A percentile compares a stretch with the other conserved stretches of the same genome.
phyloP scores from a whole-genome alignment of 2,797 vertebrate species.

The Siniperca undulata region DNA sequence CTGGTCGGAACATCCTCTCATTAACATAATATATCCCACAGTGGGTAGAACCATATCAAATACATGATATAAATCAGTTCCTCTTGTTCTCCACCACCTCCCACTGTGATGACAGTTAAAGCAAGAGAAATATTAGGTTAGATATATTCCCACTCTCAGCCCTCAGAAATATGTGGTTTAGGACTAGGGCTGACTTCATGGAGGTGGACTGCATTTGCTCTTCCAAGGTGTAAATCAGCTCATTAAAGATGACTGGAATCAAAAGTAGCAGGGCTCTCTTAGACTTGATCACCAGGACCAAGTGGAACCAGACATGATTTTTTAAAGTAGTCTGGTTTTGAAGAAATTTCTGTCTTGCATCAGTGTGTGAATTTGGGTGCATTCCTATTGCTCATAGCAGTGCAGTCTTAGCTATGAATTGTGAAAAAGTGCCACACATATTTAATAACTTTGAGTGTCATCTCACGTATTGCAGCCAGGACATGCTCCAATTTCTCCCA shows the following conservation, averaged over 20 bases:
- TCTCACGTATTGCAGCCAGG: slow-evolving; percentile 49
- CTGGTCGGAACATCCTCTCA: background rate
- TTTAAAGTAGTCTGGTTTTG: slow-evolving; percentile 17
- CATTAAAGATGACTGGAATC: slow-evolving; percentile 15
- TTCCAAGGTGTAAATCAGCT: background rate
- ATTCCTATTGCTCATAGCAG: slow-evolving; percentile 34
- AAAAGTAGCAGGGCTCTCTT: background rate
- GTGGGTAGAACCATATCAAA: slow-evolving; percentile 13
- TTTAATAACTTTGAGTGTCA: slow-evolving; percentile 65
- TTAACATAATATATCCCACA: slow-evolving; percentile 3
- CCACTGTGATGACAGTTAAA: slow-evolving; percentile 32
- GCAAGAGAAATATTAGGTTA: slow-evolving; percentile 19
- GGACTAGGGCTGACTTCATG: background rate
- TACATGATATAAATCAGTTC: background rate
- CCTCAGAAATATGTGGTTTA: slow-evolving; percentile 29
- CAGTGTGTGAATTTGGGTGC: slow-evolving; percentile 33
- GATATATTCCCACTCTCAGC: slow-evolving; percentile 8
- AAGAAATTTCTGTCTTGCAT: slow-evolving; percentile 34
- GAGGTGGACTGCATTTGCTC: slow-evolving; percentile 20
- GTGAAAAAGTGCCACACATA: slow-evolving; percentile 48
- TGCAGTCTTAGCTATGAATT: slow-evolving; percentile 46
- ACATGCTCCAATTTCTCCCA: slow-evolving; percentile 64
- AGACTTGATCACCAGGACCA: background rate
- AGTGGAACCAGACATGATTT: slow-evolving; percentile 2
- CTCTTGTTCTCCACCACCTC: slow-evolving; percentile 15